These are phyloP conservation scores for Eulemur macaco DNA, from an alignment of 2,113 vertebrate species.

Conservation along the genomic window DNA sequence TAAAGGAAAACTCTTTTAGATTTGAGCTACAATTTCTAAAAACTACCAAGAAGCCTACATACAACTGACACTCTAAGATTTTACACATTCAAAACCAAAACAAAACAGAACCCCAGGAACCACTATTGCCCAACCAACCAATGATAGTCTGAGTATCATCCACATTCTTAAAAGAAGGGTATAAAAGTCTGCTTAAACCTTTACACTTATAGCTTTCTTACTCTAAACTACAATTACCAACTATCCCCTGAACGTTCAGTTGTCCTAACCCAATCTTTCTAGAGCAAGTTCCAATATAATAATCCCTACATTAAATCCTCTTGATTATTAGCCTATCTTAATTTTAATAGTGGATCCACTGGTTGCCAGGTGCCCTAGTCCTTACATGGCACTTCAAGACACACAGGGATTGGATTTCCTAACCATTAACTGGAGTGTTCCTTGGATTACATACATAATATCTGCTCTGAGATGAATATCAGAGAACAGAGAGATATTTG, in stretches of 20 bases:
- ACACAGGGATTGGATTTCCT: background rate
- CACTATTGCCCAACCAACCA: background rate
- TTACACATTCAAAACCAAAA: background rate
- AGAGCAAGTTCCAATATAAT: background rate
- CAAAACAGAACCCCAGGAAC: background rate
- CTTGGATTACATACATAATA: background rate
- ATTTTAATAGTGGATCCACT: background rate
- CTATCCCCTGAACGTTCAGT: background rate
- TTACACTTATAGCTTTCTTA: background rate
- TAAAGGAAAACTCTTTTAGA: background rate
- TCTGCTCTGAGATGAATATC: background rate
- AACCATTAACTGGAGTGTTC: background rate
- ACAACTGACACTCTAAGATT: background rate
- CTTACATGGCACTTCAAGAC: background rate
- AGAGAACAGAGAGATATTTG: background rate
- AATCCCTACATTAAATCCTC: background rate
- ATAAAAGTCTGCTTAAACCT: background rate
- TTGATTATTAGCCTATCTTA: background rate
- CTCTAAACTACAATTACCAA: background rate
- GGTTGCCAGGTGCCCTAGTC: background rate
- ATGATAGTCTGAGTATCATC: background rate
- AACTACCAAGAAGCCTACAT: background rate
- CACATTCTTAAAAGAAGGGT: background rate
- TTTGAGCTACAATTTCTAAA: constrained; percentile 25
- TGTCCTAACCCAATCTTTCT: background rate